These are phyloP conservation scores for Syngnathus scovelli DNA, from an alignment of 2,113 vertebrate species.

Conservation along the genomic window DNA sequence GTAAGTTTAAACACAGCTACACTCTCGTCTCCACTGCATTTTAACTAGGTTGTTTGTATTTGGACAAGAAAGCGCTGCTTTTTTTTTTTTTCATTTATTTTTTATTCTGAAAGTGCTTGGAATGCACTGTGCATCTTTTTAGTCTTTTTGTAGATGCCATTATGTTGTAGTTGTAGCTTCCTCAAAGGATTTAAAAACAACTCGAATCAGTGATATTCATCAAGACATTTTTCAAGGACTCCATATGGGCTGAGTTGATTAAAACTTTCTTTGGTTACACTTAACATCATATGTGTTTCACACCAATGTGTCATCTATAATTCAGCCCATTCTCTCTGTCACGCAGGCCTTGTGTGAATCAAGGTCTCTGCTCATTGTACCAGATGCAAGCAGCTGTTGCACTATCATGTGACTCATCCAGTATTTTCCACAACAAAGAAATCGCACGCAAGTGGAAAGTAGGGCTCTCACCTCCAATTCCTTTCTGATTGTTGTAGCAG, in stretches of 20 bases:
- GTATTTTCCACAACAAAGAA: constrained; percentile 33
- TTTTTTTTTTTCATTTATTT: constrained; percentile 24
- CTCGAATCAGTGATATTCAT: constrained; percentile 15
- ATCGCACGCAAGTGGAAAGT: constrained; percentile 10
- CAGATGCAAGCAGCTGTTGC: constrained; percentile 34
- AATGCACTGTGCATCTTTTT: constrained; percentile 30
- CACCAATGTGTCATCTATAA: constrained; percentile 17
- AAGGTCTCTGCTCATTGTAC: constrained; percentile 32
- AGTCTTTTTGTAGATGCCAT: background rate
- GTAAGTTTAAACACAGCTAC: constrained; percentile 6
- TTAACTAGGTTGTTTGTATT: constrained; percentile 10
- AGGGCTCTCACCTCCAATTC: constrained; percentile 2
- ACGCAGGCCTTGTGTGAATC: constrained; percentile 11
- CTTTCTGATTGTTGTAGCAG: constrained; percentile 12
- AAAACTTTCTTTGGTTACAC: constrained; percentile 8
- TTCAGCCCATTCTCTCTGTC: constrained; percentile 15
- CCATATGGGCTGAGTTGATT: constrained; percentile 15
- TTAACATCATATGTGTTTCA: constrained; percentile 18
- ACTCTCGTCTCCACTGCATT: constrained; percentile 4
- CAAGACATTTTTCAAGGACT: constrained; percentile 23
- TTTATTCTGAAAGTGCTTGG: constrained; percentile 7
- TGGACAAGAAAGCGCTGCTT: constrained; percentile 29
- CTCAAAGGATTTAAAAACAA: constrained; percentile 11
- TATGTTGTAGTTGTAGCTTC: background rate
- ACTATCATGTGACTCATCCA: constrained; percentile 36